These are phyloP conservation scores for Microhierax caerulescens DNA, from an alignment of 2,797 vertebrate genomes.

Conservation along the genomic window DNA sequence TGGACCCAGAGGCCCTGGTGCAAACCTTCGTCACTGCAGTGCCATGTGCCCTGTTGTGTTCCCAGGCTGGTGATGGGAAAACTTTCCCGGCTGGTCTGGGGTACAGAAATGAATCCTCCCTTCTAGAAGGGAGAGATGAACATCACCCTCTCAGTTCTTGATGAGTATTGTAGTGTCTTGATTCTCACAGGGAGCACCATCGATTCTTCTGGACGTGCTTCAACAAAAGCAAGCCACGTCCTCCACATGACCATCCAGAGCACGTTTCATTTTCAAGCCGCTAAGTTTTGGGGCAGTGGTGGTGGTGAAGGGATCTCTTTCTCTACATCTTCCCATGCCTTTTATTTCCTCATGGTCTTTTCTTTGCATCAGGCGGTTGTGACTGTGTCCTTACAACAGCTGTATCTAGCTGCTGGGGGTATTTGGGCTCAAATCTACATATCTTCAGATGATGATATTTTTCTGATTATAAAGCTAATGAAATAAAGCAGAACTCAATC, in stretches of 20 bases:
- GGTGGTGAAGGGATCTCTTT: not conserved
- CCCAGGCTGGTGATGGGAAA: not conserved
- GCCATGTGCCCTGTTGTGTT: not conserved
- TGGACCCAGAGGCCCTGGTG: not conserved
- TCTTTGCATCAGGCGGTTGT: not conserved
- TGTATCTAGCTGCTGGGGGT: not conserved
- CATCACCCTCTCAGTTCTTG: not conserved
- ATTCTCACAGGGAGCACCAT: not conserved
- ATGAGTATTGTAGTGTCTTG: not conserved
- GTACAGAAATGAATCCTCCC: not conserved
- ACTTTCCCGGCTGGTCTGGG: not conserved
- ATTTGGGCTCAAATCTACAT: conserved; percentile 21
- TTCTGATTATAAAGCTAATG: conserved; percentile 58
- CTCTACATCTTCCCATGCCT: not conserved
- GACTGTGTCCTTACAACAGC: not conserved
- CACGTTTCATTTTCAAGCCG: not conserved
- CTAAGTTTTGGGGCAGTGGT: not conserved
- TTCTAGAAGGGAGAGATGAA: not conserved
- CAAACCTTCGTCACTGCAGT: not conserved
- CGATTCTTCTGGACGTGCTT: not conserved
- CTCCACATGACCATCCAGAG: not conserved
- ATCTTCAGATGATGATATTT: conserved; percentile 44
- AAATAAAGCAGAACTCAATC: conserved; percentile 65
- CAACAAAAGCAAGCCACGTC: not conserved
- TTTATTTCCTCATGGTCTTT: not conserved